These are phyloP conservation scores for Myiotriccus ornatus DNA, from an alignment of 2,797 vertebrate genomes.

Conservation along the genomic window DNA sequence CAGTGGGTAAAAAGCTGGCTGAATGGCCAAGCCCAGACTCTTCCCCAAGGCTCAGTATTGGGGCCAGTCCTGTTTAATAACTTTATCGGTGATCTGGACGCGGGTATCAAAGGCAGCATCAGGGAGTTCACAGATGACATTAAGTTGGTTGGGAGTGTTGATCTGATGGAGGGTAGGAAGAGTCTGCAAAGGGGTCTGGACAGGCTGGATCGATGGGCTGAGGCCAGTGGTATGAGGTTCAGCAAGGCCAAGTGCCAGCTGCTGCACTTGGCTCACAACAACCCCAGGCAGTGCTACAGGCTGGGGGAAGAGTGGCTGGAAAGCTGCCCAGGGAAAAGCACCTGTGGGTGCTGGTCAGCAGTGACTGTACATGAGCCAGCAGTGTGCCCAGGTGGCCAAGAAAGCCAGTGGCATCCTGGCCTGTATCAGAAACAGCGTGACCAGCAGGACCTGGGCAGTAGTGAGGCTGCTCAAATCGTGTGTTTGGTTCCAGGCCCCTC, in stretches of 20 bases:
- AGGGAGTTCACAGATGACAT: background rate
- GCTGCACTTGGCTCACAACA: background rate
- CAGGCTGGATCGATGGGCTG: background rate
- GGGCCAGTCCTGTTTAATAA: background rate
- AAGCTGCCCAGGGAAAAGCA: background rate
- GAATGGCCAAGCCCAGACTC: background rate
- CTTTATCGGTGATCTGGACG: background rate
- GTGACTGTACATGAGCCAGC: background rate
- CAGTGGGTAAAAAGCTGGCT: background rate
- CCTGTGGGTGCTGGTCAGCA: background rate
- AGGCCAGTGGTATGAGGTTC: background rate
- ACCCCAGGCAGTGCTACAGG: rapidly evolving
- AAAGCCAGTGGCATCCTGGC: rapidly evolving
- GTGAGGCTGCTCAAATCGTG: rapidly evolving
- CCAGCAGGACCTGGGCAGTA: background rate
- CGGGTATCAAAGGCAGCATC: background rate
- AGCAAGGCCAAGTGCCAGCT: background rate
- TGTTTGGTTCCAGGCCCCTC: background rate
- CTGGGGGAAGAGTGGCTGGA: background rate
- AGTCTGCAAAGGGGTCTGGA: background rate
- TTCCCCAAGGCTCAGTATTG: background rate
- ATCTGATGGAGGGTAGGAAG: background rate
- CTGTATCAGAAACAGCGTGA: rapidly evolving
- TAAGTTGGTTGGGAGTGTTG: background rate
- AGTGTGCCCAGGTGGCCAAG: background rate